These are phyloP conservation scores for Matsumyia berberina DNA, from an alignment of 2,888 invertebrate genomes.

Conservation along the genomic window DNA sequence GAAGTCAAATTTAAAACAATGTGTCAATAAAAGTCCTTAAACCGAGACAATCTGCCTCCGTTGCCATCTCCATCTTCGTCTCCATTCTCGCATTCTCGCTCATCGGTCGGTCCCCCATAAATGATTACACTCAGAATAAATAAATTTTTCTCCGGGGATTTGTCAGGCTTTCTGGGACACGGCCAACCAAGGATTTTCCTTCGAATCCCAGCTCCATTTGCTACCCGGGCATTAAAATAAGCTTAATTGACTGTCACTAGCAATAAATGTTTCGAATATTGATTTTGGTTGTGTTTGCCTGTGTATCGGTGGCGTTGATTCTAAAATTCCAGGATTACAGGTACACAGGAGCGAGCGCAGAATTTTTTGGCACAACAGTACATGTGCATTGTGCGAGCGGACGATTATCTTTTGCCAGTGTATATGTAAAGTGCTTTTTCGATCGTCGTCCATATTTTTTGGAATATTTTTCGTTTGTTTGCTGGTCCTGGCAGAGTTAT, in stretches of 20 bases:
- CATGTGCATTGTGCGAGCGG: constrained; percentile 45
- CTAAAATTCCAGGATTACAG: constrained; percentile 45
- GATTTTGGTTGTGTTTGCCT: constrained; percentile 47
- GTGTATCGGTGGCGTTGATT: constrained; percentile 31
- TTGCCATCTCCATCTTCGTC: background rate
- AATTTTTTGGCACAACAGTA: constrained; percentile 38
- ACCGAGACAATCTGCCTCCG: constrained; percentile 49
- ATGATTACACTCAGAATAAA: constrained; percentile 51
- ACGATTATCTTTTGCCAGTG: constrained; percentile 48
- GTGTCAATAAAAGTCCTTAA: constrained; percentile 69
- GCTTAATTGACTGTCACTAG: constrained; percentile 73
- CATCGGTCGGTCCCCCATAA: constrained; percentile 13
- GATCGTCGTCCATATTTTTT: constrained; percentile 16
- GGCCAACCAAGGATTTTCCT: constrained; percentile 46
- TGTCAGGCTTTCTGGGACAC: constrained; percentile 65
- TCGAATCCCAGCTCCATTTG: constrained; percentile 48
- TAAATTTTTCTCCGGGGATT: constrained; percentile 62
- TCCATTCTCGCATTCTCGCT: background rate
- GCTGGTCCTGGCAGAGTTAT: constrained; percentile 40
- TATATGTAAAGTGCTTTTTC: constrained; percentile 53
- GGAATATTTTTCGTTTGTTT: constrained; percentile 52
- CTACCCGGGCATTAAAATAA: constrained; percentile 67
- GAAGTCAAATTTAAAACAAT: constrained; percentile 67
- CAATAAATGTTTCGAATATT: constrained; percentile 70
- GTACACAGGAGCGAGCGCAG: constrained; percentile 3